Conservation (phyloP, 2,888 invertebrate genomes). For the Elmis aenea region DNA sequence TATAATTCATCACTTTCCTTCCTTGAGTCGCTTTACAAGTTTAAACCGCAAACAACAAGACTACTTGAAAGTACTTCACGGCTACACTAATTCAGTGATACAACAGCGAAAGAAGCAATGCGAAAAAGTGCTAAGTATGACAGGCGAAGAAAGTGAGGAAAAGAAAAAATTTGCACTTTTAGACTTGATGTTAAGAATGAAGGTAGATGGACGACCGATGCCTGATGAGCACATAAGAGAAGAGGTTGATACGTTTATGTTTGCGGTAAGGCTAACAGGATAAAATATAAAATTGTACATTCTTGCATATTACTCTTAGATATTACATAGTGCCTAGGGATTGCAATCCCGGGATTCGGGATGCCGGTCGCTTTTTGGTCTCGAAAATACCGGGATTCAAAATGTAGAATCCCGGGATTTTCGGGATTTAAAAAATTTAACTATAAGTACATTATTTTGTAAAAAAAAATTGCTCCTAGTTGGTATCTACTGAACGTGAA, state of each 20-base stretch:
- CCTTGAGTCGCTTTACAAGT: slow-evolving; percentile 52
- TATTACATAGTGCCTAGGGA: too few relatives aligned
- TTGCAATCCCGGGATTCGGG: too few relatives aligned
- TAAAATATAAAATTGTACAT: too few relatives aligned
- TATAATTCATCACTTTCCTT: slow-evolving; percentile 49
- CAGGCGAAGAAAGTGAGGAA: slow-evolving; percentile 43
- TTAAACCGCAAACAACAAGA: slow-evolving; percentile 54
- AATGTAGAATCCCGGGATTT: too few relatives aligned
- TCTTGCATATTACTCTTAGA: too few relatives aligned
- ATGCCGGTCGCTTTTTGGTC: too few relatives aligned
- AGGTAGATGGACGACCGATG: slow-evolving; percentile 56
- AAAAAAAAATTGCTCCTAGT: too few relatives aligned
- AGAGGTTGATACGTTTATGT: slow-evolving; percentile 72
- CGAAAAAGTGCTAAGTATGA: neutral
- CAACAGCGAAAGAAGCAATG: slow-evolving; percentile 44
- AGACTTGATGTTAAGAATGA: slow-evolving; percentile 56
- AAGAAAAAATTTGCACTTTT: slow-evolving; percentile 63
- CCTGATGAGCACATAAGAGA: slow-evolving; percentile 58
- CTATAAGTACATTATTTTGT: too few relatives aligned
- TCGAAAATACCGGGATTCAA: too few relatives aligned
- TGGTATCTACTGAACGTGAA: too few relatives aligned
- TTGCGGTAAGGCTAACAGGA: too few relatives aligned
- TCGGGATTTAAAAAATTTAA: too few relatives aligned
- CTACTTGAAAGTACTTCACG: slow-evolving; percentile 46
- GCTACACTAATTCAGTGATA: slow-evolving; percentile 56